A percentile compares a stretch with the other conserved stretches of the same genome.
phyloP scores from a whole-genome alignment of 2,113 vertebrate species.

The Percina caprodes region DNA sequence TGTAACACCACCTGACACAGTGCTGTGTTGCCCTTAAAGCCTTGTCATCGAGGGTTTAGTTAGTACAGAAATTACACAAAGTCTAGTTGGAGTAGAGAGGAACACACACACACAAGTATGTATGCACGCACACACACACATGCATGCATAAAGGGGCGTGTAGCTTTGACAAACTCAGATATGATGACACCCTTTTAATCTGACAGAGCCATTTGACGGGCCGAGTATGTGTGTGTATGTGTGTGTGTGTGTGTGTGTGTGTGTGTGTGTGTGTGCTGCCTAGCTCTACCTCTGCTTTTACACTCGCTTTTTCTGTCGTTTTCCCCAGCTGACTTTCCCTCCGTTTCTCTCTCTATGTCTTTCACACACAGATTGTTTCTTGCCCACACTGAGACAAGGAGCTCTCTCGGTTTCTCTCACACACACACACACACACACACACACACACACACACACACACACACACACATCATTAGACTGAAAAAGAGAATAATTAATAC shows the following conservation, averaged over 20 bases:
- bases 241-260: conserved; percentile 23
- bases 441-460: neutral
- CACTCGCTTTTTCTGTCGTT: neutral
- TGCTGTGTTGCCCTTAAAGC: conserved; percentile 41
- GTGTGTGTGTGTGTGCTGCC: conserved; percentile 15
- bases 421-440: neutral
- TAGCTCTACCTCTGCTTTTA: conserved; percentile 35
- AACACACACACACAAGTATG: neutral
- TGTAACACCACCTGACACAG: conserved; percentile 49
- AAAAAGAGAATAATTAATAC: conserved; percentile 10
- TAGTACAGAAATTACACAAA: conserved; percentile 55
- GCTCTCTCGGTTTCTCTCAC: neutral
- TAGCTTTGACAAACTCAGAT: conserved; percentile 37
- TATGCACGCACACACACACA: neutral
- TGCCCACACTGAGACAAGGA: neutral
- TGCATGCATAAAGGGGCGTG: neutral
- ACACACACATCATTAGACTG: neutral
- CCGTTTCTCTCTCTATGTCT: conserved; percentile 30
- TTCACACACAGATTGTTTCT: conserved; percentile 30
- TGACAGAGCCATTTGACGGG: conserved; percentile 36
- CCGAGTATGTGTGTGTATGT: neutral
- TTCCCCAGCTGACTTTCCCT: conserved; percentile 10
- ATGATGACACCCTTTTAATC: conserved; percentile 53
- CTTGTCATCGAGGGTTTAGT: conserved; percentile 48
- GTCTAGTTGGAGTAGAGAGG: conserved; percentile 34